phyloP scores from a whole-genome alignment of 53 echinoderm and acorn worm species.

The Hippasteria phrygiana region DNA sequence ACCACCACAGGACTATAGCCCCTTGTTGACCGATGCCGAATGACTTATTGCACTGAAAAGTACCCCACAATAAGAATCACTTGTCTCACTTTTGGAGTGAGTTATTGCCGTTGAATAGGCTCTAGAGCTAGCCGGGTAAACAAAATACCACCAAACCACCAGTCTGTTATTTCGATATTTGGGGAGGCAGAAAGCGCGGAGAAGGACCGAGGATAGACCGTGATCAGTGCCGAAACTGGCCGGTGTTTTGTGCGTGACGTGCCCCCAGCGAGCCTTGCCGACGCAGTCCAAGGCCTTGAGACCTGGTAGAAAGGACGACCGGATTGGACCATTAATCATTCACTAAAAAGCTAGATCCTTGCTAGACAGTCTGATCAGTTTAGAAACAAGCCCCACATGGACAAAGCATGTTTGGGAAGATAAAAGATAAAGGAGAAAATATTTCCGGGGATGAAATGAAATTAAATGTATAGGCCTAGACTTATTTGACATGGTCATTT shows the following conservation, averaged over 20 bases:
- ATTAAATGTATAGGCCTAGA: too few species aligned
- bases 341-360: constrained; percentile 1
- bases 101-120: constrained; percentile 17
- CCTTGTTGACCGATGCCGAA: constrained; percentile 31
- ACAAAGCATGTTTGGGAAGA: too few species aligned
- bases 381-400: background rate
- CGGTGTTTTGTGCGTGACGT: constrained; percentile 24
- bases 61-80: constrained; percentile 53
- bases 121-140: constrained; percentile 37
- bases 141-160: constrained; percentile 37
- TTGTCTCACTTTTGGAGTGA: constrained; percentile 42
- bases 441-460: too few species aligned
- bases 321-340: constrained; percentile 21
- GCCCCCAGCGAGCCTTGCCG: constrained; percentile 5
- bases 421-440: too few species aligned
- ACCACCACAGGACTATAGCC: constrained; percentile 37
- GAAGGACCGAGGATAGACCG: too few species aligned
- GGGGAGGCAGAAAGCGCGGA: too few species aligned
- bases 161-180: background rate
- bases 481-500: too few species aligned
- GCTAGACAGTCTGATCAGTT: background rate
- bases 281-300: constrained; percentile 28
- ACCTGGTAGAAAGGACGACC: constrained; percentile 18
- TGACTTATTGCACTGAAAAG: constrained; percentile 48
- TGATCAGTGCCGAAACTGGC: too few species aligned